Evolutionary conservation across 2,888 invertebrate species (phyloP).

Genomic region (Caenorhabditis sp.): DNA sequence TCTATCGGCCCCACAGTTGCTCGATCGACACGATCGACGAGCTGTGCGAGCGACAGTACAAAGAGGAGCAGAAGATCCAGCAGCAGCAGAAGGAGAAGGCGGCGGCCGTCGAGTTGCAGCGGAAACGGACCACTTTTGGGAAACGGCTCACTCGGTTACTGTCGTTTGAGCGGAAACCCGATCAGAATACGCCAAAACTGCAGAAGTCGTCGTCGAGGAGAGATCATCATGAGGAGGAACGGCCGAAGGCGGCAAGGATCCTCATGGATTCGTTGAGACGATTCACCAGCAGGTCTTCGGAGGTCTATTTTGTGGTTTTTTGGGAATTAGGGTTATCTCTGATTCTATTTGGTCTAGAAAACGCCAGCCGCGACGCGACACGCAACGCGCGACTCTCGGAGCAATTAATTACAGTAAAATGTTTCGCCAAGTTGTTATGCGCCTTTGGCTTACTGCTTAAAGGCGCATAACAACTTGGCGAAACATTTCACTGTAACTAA

Average conservation of each 20-base stretch:
- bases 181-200: background rate
- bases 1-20: conserved; percentile 32
- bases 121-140: conserved; percentile 36
- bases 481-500: too few relatives aligned
- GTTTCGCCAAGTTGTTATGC: too few relatives aligned
- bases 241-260: conserved; percentile 19
- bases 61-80: conserved; percentile 35
- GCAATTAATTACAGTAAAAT: too few relatives aligned
- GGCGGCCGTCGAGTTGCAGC: conserved; percentile 20
- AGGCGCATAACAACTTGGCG: too few relatives aligned
- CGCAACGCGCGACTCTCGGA: too few relatives aligned
- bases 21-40: conserved; percentile 62
- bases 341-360: too few relatives aligned
- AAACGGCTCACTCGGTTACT: conserved; percentile 43
- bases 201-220: conserved; percentile 15
- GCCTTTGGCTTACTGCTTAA: too few relatives aligned
- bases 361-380: too few relatives aligned
- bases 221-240: background rate
- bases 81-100: conserved; percentile 25
- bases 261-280: conserved; percentile 32
- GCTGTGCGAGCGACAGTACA: conserved; percentile 59
- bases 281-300: conserved; percentile 42
- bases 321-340: too few relatives aligned
- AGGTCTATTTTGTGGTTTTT: conserved; percentile 34
- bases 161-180: conserved; percentile 34